A percentile compares a stretch with the other conserved stretches of the same genome.
Conservation (phyloP, 92 coral and sea anemone species). For the Zoanthus sociatus region DNA sequence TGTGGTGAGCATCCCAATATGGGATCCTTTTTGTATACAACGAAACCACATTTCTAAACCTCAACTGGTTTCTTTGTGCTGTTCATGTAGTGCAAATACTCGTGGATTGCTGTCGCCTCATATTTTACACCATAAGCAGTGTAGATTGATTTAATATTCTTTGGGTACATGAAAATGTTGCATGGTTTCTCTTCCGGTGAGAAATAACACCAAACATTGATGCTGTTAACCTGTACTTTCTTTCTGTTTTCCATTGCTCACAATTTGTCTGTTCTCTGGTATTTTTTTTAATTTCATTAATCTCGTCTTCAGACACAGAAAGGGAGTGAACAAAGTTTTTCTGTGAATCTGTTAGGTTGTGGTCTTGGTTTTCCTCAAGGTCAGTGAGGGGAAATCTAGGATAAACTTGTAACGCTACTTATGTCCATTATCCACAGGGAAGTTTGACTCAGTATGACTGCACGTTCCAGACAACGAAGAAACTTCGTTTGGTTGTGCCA, state of each 20-base stretch:
- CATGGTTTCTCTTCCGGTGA: conserved; percentile 24
- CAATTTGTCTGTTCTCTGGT: conserved; percentile 18
- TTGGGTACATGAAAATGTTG: conserved; percentile 18
- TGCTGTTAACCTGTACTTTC: conserved; percentile 25
- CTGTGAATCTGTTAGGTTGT: conserved; percentile 30
- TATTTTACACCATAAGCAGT: conserved; percentile 21
- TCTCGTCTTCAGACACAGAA: conserved; percentile 20
- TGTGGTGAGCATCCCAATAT: conserved; percentile 44
- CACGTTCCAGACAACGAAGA: no score
- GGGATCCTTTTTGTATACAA: conserved; percentile 39
- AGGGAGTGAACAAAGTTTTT: neutral
- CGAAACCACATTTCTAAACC: conserved; percentile 29
- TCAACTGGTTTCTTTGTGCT: conserved; percentile 31
- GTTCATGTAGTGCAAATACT: conserved; percentile 31
- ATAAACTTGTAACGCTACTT: conserved; percentile 39
- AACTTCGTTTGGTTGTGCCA: no score
- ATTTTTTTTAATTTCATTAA: neutral
- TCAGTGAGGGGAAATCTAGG: conserved; percentile 46
- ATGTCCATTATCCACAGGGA: conserved; percentile 39
- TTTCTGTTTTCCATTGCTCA: conserved; percentile 21
- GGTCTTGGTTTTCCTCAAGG: conserved; percentile 46
- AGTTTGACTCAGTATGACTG: conserved; percentile 61
- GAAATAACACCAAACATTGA: conserved; percentile 21
- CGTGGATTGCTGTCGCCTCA: conserved; percentile 24
- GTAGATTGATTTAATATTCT: conserved; percentile 8